Base-by-base conservation (phyloP, 2,888 invertebrate genomes). In the Drosophila borborema region DNA sequence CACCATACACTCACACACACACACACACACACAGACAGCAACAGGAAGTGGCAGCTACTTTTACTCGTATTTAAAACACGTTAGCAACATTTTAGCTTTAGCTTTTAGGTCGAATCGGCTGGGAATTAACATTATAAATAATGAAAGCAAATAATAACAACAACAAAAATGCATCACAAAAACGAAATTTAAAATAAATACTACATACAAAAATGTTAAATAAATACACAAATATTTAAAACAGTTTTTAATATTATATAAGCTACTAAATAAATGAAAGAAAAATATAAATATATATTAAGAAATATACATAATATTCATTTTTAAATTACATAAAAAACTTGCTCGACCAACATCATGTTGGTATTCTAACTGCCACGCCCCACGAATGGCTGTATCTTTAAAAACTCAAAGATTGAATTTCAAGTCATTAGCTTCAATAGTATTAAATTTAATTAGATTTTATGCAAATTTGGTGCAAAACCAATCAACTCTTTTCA, bases 11-110 rank as follows among this genome's bases (percentile, higher is more conserved):
- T 12, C 43, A 43, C 18, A 20, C 20, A 18, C 23, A 23, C 23
- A 14, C 51, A 69, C 64, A 10, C 8, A 48, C 48, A 48, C 2
- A 5, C 40, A 53, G 5, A 36, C 64, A 63, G 53, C 74, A 80
- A 72, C 89, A 85, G 86, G 86, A 86, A 86, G 88, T 76, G 46
- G 71, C 18, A 64, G 60, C 66, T 58, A 67, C 62, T 77, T 75
- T 86, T 81, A 74, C 69, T 70, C 31, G 68, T 36, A 60, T 51
- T 66, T 55, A n/a, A 61, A 43, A 58, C 48, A 38, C 36, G 56
- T 41, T 41, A 40, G n/a, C 41, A 53, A 16, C 53, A 7, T 23
- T 38, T n/a, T n/a, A n/a, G 20, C 23, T 16, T 38, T 54, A 16
- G 20, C 14, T 10, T 10, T 49, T 31, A 49, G 48, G 2, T 28